Conservation (phyloP, 2,113 vertebrate genomes). For the rat (Rattus norvegicus) region GRCr8 NC_086024.1:102430001-102430500, state of each 20-base stretch:
- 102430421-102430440: neutral
- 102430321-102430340: neutral
- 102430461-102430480: neutral
- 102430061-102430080: neutral
- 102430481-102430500: neutral
- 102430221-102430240: neutral
- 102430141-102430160: neutral
- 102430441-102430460: neutral
- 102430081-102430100: neutral
- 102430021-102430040: neutral
- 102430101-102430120: neutral
- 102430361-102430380: neutral
- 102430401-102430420: neutral
- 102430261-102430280: neutral
- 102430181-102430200: neutral
- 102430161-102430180: neutral
- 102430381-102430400: neutral
- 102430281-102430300: neutral
- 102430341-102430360: neutral
- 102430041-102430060: neutral
- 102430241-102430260: neutral
- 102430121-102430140: neutral
- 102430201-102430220: neutral
- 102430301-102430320: neutral
- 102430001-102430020: neutral